These are phyloP conservation scores for Alaudala cheleensis DNA, from an alignment of 2,113 vertebrate species.

Conservation along the genomic window DNA sequence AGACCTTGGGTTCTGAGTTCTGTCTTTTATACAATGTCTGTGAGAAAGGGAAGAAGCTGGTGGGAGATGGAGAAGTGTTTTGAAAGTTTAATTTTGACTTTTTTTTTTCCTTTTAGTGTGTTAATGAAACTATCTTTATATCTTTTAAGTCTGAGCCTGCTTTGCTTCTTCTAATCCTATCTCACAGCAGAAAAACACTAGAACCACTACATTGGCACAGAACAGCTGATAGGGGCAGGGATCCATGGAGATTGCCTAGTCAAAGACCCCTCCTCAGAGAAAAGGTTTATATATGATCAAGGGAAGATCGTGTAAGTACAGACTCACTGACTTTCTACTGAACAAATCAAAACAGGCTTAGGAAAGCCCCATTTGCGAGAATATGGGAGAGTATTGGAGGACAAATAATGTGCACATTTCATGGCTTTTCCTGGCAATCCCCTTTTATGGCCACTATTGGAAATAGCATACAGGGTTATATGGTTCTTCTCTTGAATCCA, in stretches of 20 bases:
- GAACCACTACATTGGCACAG: not conserved
- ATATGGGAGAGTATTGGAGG: not conserved
- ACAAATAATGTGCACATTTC: not conserved
- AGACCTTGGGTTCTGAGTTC: too few relatives aligned
- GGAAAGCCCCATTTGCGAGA: not conserved
- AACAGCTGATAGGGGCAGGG: not conserved
- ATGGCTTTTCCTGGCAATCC: not conserved
- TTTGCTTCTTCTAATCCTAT: too few relatives aligned
- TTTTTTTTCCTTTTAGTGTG: too few relatives aligned
- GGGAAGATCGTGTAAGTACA: not conserved
- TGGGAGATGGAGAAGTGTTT: too few relatives aligned
- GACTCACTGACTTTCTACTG: not conserved
- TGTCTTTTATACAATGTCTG: too few relatives aligned
- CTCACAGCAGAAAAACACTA: too few relatives aligned
- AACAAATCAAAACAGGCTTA: not conserved
- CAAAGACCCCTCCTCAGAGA: not conserved
- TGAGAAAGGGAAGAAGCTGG: too few relatives aligned
- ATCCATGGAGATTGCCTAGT: not conserved
- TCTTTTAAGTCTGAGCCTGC: too few relatives aligned
- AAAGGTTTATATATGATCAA: not conserved
- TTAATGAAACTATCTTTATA: too few relatives aligned
- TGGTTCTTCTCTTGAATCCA: not conserved
- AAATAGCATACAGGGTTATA: not conserved
- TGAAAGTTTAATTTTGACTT: too few relatives aligned
- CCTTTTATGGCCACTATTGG: not conserved